Evolutionary conservation across 2,113 vertebrate genomes (phyloP).

Genomic region (Cyphomyrus plagiostoma): DNA sequence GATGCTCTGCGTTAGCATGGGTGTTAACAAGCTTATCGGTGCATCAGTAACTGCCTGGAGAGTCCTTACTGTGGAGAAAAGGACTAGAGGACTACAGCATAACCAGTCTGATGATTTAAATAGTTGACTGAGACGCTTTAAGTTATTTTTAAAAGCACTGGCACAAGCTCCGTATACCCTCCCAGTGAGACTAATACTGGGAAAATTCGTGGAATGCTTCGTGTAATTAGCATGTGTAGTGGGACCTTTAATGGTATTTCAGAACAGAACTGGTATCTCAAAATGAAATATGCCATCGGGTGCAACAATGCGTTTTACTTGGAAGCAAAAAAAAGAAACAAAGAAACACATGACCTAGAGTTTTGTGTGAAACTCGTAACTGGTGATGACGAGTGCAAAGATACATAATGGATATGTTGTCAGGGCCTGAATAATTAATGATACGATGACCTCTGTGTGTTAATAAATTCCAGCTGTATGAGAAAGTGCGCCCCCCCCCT

Average conservation of each 20-base stretch:
- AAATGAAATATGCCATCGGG: background rate
- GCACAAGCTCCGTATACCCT: background rate
- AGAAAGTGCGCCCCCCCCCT: background rate
- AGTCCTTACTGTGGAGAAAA: background rate
- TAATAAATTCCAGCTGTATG: background rate
- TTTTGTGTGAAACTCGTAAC: background rate
- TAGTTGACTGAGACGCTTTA: background rate
- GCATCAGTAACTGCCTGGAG: background rate
- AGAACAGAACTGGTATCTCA: background rate
- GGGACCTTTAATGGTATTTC: background rate
- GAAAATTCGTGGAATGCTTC: background rate
- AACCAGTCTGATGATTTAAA: background rate
- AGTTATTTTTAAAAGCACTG: background rate
- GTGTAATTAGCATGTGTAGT: background rate
- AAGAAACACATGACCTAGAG: background rate
- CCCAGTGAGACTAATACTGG: background rate
- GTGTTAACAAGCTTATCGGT: background rate
- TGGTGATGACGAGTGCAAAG: background rate
- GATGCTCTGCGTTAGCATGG: background rate
- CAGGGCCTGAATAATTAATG: slow-evolving; percentile 1
- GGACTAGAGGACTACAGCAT: background rate
- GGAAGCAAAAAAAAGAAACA: background rate
- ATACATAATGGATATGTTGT: background rate
- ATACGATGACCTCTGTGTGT: background rate
- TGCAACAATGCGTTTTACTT: background rate